Base-by-base conservation (phyloP, 2,888 invertebrate genomes). In the Leptinotarsa haldemani region DNA sequence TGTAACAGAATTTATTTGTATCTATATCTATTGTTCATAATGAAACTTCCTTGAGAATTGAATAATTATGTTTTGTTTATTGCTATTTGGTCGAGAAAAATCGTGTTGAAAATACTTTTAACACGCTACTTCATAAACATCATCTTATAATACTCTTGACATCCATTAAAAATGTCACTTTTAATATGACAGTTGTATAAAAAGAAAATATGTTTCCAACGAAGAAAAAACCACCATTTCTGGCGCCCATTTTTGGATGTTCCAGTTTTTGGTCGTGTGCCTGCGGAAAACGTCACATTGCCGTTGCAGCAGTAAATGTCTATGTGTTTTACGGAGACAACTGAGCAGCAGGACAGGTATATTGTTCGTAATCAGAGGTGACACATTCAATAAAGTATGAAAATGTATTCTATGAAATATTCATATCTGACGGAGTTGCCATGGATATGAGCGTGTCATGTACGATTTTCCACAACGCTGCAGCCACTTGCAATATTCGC, bases 341-440 rank as follows among this genome's bases (percentile, higher is more conserved):
- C 69, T 71, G 67, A 73, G 75, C 74, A 75, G 82, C 83, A 79
- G 81, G 82, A 86, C 87, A 87, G 87, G 87, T 87, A 86, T 87
- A 87, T 87, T 87, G 87, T 87, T 86, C 86, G 85, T 88, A 88
- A 88, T 87, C 87, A 86, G 84, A 87, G 86, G 87, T 87, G 88
- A 88, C 88, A 87, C 85, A 86, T 87, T 87, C 88, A 88, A 88
- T 88, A 88, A 88, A 88, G 87, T 88, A 88, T 88, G 88, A 88
- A 88, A 88, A 88, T 87, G 87, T 87, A 86, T 86, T 87, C 87
- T 85, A 88, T 88, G 88, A 88, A 88, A 88, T 88, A 88, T 88
- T 88, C 87, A 88, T 88, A 87, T 86, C 87, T 85, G 84, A 84
- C 84, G 84, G 83, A 85, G 85, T 86, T 86, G 86, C 87, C 85